phyloP scores from a whole-genome alignment of 2,888 invertebrate species.

The Pasiphila rectangulata region DNA sequence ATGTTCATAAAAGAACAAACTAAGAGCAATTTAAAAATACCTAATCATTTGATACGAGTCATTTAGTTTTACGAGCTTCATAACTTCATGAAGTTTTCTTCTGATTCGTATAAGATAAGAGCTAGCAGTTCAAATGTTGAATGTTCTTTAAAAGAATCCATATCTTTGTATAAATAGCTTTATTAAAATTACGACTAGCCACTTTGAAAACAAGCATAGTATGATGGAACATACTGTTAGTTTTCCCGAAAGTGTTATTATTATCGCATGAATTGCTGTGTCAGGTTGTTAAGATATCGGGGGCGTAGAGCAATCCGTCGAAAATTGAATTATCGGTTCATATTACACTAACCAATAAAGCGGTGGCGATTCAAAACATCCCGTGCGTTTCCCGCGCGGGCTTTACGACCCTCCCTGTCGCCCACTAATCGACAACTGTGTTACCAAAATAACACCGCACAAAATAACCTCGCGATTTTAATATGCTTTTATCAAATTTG shows the following conservation, averaged over 20 bases:
- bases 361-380: conserved; percentile 77
- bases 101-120: conserved; percentile 18
- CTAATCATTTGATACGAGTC: conserved; percentile 29
- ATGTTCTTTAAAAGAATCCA: neutral
- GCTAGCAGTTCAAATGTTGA: conserved; percentile 6
- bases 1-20: conserved; percentile 25
- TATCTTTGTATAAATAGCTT: conserved; percentile 7
- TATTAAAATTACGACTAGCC: conserved; percentile 9
- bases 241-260: conserved; percentile 18
- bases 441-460: conserved; percentile 72
- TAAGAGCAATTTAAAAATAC: conserved; percentile 16
- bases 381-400: conserved; percentile 63
- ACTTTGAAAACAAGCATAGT: conserved; percentile 10
- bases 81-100: conserved; percentile 29
- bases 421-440: conserved; percentile 74
- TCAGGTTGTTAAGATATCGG: conserved; percentile 48
- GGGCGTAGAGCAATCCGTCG: conserved; percentile 42
- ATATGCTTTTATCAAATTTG: conserved; percentile 36
- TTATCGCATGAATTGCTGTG: conserved; percentile 38
- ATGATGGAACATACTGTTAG: conserved; percentile 7
- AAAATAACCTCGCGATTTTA: conserved; percentile 40
- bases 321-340: conserved; percentile 73
- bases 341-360: conserved; percentile 73
- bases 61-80: conserved; percentile 33
- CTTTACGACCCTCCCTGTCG: conserved; percentile 69